Base-by-base conservation (phyloP, 2,888 invertebrate genomes). In the Hofmannophila pseudospretella region DNA sequence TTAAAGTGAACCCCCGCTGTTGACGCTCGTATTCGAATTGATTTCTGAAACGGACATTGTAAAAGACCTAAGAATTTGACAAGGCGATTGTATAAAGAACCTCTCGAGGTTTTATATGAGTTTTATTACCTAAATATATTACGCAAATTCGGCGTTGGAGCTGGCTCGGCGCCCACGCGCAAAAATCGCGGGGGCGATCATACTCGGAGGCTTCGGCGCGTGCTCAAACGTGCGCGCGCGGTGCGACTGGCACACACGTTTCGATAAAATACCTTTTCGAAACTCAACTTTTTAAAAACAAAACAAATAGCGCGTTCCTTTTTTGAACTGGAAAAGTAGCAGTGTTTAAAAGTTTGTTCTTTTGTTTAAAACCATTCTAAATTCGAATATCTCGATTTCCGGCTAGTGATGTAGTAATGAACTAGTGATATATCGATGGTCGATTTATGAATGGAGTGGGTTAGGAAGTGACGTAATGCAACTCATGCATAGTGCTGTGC, bases 381-480 rank as follows among this genome's bases (percentile, higher is more conserved):
- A 56, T 47, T 44, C 46, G 48, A 56, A 57, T 43, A 25, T 28
- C 13, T 30, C 32, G 13, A 44, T 43, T 52, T 46, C 42, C 42
- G 42, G 56, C 42, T 56, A 67, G 75, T 74, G 73, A 45, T 57
- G 23, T 58, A 51, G 54, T 46, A 52, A 51, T n/a, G n/a, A n/a
- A n/a, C n/a, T n/a, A n/a, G n/a, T n/a, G 54, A 53, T 49, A 47
- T 46, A 55, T 60, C 53, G 58, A 67, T 67, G 64, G 46, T 69
- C 64, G 69, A 67, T 77, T 77, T 70, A 75, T 82, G 84, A 82
- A 82, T 82, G 81, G 73, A 77, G 75, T 78, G 78, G 63, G 60
- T 56, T 72, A 74, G 77, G 77, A 76, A 76, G 82, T 86, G 84
- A 84, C 81, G 81, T 82, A 78, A n/a, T n/a, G n/a, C n/a, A n/a